phyloP scores from a whole-genome alignment of 2,797 vertebrate genomes.

The Dicrostonyx torquatus region DNA sequence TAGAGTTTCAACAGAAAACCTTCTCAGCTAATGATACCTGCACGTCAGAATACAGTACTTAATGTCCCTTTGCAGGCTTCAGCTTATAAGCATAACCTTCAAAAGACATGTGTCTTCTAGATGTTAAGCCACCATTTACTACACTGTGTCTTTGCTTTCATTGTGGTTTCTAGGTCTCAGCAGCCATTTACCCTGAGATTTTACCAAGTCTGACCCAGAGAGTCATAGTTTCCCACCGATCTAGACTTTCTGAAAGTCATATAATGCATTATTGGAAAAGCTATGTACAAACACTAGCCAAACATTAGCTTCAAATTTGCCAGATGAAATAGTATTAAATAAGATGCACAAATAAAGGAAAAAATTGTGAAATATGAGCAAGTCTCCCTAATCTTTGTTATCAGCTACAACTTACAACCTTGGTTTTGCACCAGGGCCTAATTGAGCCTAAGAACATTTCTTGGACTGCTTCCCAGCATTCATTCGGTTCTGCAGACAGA shows the following conservation, averaged over 20 bases:
- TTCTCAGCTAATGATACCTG: neutral
- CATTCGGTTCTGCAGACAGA: conserved; percentile 12
- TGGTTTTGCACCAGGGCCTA: conserved; percentile 27
- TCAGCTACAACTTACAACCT: neutral
- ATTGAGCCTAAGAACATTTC: neutral
- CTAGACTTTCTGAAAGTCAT: conserved; percentile 32
- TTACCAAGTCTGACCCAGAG: neutral
- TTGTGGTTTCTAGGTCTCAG: neutral
- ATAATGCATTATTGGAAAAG: conserved; percentile 19
- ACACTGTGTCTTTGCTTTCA: neutral
- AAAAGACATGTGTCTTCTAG: neutral
- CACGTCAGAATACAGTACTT: neutral
- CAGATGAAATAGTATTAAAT: conserved; percentile 43
- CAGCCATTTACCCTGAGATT: neutral
- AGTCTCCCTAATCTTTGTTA: conserved; percentile 43
- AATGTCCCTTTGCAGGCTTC: neutral
- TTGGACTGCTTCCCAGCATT: neutral
- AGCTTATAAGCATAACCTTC: neutral
- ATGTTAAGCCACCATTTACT: neutral
- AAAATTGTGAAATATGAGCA: conserved; percentile 34
- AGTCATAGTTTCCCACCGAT: conserved; percentile 25
- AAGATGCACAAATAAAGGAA: conserved; percentile 20
- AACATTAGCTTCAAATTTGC: conserved; percentile 25
- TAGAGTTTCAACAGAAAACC: conserved; percentile 2
- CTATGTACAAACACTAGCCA: conserved; percentile 21